These are phyloP conservation scores for Diplodus puntazzo DNA, from an alignment of 2,797 vertebrate genomes.

Conservation along the genomic window DNA sequence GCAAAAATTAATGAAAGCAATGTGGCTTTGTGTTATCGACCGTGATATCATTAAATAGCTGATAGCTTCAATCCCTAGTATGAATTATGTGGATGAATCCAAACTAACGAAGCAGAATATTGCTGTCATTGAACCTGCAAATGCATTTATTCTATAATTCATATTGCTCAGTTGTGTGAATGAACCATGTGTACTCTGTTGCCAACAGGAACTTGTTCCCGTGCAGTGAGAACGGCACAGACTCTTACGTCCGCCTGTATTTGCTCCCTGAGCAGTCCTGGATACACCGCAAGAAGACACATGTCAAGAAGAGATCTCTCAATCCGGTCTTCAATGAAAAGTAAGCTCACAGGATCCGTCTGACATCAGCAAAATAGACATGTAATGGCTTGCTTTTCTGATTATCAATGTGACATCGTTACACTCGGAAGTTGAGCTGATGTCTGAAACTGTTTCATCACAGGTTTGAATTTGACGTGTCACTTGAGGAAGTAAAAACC, in stretches of 20 bases:
- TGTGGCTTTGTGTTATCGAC: too few relatives aligned
- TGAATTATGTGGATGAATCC: not conserved
- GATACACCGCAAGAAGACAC: slow-evolving; percentile 90
- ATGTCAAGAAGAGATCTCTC: slow-evolving; percentile 90
- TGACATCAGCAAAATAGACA: not conserved
- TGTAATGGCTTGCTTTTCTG: not conserved
- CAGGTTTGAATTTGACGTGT: slow-evolving; percentile 93
- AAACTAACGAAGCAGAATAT: not conserved
- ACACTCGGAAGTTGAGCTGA: not conserved
- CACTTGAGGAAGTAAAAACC: slow-evolving; percentile 87
- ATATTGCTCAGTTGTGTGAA: not conserved
- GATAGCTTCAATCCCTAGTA: not conserved
- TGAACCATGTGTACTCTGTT: not conserved
- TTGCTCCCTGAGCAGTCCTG: slow-evolving; percentile 93
- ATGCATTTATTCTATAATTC: not conserved
- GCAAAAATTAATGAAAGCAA: too few relatives aligned
- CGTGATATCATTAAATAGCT: too few relatives aligned
- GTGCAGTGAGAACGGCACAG: slow-evolving; percentile 88
- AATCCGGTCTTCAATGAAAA: slow-evolving; percentile 92
- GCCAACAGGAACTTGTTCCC: slow-evolving; percentile 88
- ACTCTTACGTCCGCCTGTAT: slow-evolving; percentile 94
- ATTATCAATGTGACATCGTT: not conserved
- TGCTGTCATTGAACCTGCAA: not conserved
- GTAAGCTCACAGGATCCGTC: slow-evolving; percentile 73
- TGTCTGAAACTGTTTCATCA: slow-evolving; percentile 7